Base-by-base conservation (phyloP, 2,888 invertebrate genomes). In the Cephalotes varians region DNA sequence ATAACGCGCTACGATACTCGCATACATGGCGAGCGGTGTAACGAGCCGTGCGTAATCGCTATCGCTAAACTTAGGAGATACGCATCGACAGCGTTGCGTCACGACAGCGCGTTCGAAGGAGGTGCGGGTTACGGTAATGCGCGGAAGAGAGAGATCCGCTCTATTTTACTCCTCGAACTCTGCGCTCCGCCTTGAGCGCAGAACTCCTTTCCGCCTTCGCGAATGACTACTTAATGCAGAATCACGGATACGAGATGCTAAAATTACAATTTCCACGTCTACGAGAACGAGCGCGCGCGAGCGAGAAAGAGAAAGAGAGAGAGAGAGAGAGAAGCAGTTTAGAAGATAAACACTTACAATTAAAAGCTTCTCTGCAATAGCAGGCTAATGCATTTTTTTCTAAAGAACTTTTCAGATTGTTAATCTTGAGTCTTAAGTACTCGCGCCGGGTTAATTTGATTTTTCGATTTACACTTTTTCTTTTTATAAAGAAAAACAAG, bases 41-140 rank as follows among this genome's bases (percentile, higher is more conserved):
- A 83, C 86, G 81, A 81, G 73, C 56, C 58, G 28, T 56, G 15
- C 12, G 77, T 83, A 83, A 86, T 79, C 72, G 58, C 54, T 76
- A 65, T 80, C 73, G 49, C 44, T 44, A 5, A 62, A 74, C 65
- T 40, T 74, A 2, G 25, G 10, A 34, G 65, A 49, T 51, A 44
- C 65, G 25, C 44, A 84, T 69, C 76, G 62, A 65, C 69, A 21
- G 67, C 47, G n/a, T 10, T 15, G 25, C 67, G 40, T 60, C 31
- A 44, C 56, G 58, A 56, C 72, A 25, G 67, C 62, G 31, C 10
- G 28, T 28, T 21, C 28, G 34, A 40, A 31, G 12, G 62, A 18
- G 25, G 18, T 37, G 5, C 21, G 54, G 40, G 40, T 56, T 56
- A 56, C 56, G 56, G 25, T 56, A 56, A 74, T 62, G n/a, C 37